Evolutionary conservation across 2,888 invertebrate species (phyloP).

Genomic region (Bembecia ichneumoniformis): DNA sequence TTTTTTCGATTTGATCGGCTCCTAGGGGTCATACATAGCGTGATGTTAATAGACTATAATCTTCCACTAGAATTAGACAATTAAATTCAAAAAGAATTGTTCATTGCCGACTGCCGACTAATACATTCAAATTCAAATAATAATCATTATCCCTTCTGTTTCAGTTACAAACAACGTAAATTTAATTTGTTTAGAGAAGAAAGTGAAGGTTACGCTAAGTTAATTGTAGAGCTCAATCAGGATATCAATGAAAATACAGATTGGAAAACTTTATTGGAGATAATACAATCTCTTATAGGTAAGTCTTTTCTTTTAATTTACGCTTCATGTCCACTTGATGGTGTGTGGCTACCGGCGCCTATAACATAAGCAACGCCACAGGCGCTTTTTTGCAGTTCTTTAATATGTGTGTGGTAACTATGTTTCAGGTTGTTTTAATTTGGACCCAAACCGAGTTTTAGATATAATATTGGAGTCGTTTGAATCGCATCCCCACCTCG

Average conservation of each 20-base stretch:
- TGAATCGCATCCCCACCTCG: slow-evolving; percentile 86
- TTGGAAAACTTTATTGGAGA: slow-evolving; percentile 83
- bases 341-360: no score
- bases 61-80: no score
- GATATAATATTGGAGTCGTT: slow-evolving; percentile 98
- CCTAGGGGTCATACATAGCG: no score
- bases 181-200: slow-evolving; percentile 99
- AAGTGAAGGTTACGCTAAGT: slow-evolving; percentile 98
- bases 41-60: no score
- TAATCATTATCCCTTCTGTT: slow-evolving; percentile 26
- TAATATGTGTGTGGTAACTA: slow-evolving; percentile 2
- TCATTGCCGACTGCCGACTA: neutral
- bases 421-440: slow-evolving; percentile 93
- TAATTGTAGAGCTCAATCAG: slow-evolving; percentile 94
- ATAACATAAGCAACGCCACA: no score
- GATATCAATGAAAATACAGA: slow-evolving; percentile 77
- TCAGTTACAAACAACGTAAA: slow-evolving; percentile 98
- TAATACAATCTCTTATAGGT: slow-evolving; percentile 95
- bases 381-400: no score
- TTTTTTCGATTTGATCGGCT: no score
- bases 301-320: slow-evolving; percentile 19
- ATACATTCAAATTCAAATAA: neutral
- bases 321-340: no score
- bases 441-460: slow-evolving; percentile 97
- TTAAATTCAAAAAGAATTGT: neutral